Evolutionary conservation across 2,888 invertebrate genomes (phyloP), one percentile per base, ranked within the genome.

Genomic region (Drosophila maculinotata): DNA sequence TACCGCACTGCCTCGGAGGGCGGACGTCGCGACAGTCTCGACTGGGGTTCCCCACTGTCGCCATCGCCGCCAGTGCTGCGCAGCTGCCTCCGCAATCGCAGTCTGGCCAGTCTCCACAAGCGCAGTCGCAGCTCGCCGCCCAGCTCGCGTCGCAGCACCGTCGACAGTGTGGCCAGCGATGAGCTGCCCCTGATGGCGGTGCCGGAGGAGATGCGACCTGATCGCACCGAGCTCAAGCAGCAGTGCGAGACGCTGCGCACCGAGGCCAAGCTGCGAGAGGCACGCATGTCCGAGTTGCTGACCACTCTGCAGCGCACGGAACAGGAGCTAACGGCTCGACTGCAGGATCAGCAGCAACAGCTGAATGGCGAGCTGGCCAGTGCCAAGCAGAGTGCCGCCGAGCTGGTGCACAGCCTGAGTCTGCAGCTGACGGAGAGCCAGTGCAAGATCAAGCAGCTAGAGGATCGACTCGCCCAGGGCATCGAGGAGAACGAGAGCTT

Each of bases 1-100:
- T 97, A 97, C 85, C 93, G 96, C 86, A 97, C 97, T 0, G 97
- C 97, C 8, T 97, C 97, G 0, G 97, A 97, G 91, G 95, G 96
- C 45, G 95, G 95, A 0, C 92, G 95, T n/a, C 92, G 96, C 42
- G 95, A 96, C 79, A 96, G 96, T 73, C 95, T 96, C 15, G 97
- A 97, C 87, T 97, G 96, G 96, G 95, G 95, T 23, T 96, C 94
- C 5, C 92, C 92, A 0, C 80, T 95, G 17, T 95, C 95, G 0
- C 94, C 95, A 0, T 95, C 95, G 0, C 95, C 95, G 1, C 95
- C 95, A 1, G 93, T 95, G 12, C 93, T 94, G 9, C 92, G 94
- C 71, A 80, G 80, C 30, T 81, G 81, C 52, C 92, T 93, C 51
- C 92, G 94, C 70, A 92, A 93, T 30, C 90, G 93, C 38, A 84